These are phyloP conservation scores for Epinotia ramella DNA, from an alignment of 2,888 invertebrate species.

Conservation along the genomic window DNA sequence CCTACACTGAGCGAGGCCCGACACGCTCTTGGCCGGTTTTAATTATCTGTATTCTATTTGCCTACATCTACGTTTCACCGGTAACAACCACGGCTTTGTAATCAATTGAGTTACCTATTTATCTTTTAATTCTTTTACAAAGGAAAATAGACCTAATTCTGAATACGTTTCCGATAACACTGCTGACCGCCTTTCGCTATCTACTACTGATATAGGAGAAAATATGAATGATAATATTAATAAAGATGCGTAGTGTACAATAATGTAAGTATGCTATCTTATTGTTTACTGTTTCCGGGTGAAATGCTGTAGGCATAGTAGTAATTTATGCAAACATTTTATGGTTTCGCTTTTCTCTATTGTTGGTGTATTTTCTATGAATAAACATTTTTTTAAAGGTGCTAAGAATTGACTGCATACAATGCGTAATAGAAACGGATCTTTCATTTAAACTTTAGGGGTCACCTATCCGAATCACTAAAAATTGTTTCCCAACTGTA, in stretches of 20 bases:
- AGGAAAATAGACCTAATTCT: neutral
- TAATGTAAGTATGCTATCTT: neutral
- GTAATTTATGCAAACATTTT: neutral
- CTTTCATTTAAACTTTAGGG: no score
- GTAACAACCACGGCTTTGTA: neutral
- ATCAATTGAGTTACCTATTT: neutral
- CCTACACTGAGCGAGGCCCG: no score
- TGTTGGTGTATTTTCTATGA: no score
- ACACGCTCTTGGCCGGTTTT: no score
- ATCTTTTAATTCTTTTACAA: slow-evolving; percentile 4
- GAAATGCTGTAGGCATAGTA: slow-evolving; percentile 4
- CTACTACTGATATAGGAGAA: slow-evolving; percentile 20
- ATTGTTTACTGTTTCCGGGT: slow-evolving; percentile 30
- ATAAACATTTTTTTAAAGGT: no score
- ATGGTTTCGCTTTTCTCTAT: neutral
- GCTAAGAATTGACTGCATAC: no score
- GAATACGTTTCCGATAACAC: neutral
- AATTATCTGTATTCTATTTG: no score
- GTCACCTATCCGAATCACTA: no score
- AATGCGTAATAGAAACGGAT: no score
- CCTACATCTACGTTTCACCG: no score
- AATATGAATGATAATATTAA: slow-evolving; percentile 15
- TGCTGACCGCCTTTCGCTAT: slow-evolving; percentile 26
- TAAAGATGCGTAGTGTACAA: neutral
- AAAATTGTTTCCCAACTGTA: no score